Base-by-base conservation (phyloP, 2,888 invertebrate genomes). In the Nomada lathburiana region DNA sequence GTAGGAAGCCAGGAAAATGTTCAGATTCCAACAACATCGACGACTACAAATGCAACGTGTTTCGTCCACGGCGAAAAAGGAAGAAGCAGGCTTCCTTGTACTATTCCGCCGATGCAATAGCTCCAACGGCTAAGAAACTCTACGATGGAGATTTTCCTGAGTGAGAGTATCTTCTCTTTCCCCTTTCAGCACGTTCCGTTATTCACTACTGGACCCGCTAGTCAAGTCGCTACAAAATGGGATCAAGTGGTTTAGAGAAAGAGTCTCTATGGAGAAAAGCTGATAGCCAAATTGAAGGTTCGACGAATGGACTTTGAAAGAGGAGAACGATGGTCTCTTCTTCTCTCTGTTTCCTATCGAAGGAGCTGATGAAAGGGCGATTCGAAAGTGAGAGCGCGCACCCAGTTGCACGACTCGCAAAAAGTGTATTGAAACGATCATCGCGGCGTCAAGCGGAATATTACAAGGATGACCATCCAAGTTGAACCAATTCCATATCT, bases 1-100 rank as follows among this genome's bases (percentile, higher is more conserved):
- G 5, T 44, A 13, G 20, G 62, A 77, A 80, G 60, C 65, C 59
- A 23, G 23, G n/a, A 11, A 64, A 79, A 29, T 20, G 60, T 68
- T 63, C 57, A 36, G 64, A 63, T 71, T 47, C 47, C 13, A 11
- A 23, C 9, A 47, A 47, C 23, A 26, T 11, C 64, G 18, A 10
- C 26, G 10, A 4, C 4, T 16, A 2, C 3, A 42, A 10, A 5
- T 57, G n/a, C 47, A 9, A 13, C 1, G 18, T 20, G 59, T 59
- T 50, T 13, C 57, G 10, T 55, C n/a, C 42, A 10, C 11, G 13
- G 11, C 13, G 47, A 16, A 10, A 47, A 47, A 16, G 7, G 7
- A 29, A 36, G 10, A 47, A 2, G 47, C 16, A 13, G 3, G 10
- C 47, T 16, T 16, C 47, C 16, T 13, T 47, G 47, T 0, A 16